Percentiles rank a stretch among this genome's conserved stretches.
Conservation (phyloP, 2,113 vertebrate genomes). For the Aphyosemion australe region DNA sequence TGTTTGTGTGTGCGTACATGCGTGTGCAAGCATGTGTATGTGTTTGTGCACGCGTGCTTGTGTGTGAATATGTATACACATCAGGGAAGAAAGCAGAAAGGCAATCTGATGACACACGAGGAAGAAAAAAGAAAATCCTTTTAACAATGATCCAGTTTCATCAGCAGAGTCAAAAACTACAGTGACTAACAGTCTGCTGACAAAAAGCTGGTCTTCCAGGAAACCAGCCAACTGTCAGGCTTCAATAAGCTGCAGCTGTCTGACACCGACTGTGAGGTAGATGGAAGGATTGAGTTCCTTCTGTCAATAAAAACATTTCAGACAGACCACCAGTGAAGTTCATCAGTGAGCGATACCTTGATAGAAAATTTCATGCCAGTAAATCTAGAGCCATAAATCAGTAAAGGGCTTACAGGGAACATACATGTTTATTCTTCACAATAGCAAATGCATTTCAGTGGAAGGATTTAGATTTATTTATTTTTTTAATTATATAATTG, state of each 20-base stretch:
- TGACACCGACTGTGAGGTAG: slow-evolving; percentile 4
- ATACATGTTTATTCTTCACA: neutral
- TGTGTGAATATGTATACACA: neutral
- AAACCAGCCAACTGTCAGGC: slow-evolving; percentile 7
- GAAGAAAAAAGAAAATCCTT: too few species aligned
- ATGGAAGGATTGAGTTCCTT: slow-evolving; percentile 8
- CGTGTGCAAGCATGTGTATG: neutral
- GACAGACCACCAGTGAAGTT: neutral
- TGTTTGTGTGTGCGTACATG: neutral
- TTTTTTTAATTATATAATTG: too few species aligned
- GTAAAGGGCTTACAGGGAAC: neutral
- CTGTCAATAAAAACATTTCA: slow-evolving; percentile 9
- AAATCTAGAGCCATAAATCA: neutral
- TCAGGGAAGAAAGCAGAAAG: neutral
- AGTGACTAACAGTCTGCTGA: neutral
- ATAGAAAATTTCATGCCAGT: neutral
- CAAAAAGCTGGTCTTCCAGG: slow-evolving; percentile 1
- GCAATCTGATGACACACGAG: neutral
- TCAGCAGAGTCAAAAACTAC: slow-evolving; percentile 22
- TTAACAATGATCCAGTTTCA: slow-evolving; percentile 14
- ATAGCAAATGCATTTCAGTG: neutral
- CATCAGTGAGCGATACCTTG: neutral
- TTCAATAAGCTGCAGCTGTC: neutral
- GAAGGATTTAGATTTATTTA: too few species aligned
- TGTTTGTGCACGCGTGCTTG: neutral